Conservation (phyloP, 2,888 invertebrate species). For the Stenchaetothrips biformis region DNA sequence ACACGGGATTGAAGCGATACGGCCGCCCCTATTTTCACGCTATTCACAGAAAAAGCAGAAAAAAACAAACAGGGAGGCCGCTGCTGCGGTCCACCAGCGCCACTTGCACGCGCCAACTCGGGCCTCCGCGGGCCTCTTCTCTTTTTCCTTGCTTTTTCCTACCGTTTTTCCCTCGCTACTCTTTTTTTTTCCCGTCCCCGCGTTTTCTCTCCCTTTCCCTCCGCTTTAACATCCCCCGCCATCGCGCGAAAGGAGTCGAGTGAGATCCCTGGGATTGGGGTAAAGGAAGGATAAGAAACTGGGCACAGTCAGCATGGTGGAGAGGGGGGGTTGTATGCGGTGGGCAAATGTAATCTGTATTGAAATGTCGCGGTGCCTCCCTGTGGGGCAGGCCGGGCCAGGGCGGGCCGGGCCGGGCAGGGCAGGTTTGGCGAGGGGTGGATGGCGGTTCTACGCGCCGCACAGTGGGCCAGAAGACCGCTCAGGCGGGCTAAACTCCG, state of each 20-base stretch:
- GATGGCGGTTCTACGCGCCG: too few relatives aligned
- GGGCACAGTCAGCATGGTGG: background rate
- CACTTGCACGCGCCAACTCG: background rate
- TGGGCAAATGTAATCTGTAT: background rate
- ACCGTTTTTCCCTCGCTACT: background rate
- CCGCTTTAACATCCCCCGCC: too few relatives aligned
- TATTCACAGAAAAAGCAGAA: background rate
- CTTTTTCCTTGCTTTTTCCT: too few relatives aligned
- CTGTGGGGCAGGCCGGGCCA: background rate
- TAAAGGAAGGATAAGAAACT: background rate
- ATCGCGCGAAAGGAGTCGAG: too few relatives aligned
- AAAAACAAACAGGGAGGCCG: background rate
- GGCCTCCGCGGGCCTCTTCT: too few relatives aligned
- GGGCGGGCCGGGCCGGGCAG: background rate
- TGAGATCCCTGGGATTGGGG: background rate
- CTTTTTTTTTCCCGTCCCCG: background rate
- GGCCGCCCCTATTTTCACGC: constrained; percentile 13
- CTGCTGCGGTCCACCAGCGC: background rate
- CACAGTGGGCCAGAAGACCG: too few relatives aligned
- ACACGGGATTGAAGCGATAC: background rate
- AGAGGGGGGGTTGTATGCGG: background rate
- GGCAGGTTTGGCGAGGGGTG: too few relatives aligned
- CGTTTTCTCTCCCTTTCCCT: background rate
- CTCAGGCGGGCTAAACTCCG: too few relatives aligned
- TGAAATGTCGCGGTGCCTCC: background rate